A percentile compares a stretch with the other conserved stretches of the same genome.
Evolutionary conservation across 2,888 invertebrate species (phyloP).

Genomic region (Pollenia amentaria): DNA sequence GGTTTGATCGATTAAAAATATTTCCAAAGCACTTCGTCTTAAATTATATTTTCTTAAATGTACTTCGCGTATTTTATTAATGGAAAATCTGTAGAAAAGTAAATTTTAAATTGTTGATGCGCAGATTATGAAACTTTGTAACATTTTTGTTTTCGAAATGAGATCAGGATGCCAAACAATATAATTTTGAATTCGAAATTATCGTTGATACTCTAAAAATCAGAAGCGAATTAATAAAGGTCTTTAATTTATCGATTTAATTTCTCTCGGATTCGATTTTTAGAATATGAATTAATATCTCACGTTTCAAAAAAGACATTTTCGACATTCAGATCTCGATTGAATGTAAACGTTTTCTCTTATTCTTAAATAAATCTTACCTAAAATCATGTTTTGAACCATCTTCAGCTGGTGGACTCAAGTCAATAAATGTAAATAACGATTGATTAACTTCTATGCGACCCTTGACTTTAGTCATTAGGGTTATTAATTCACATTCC

Average conservation of each 20-base stretch:
- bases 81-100: slow-evolving; percentile 83
- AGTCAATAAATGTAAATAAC: slow-evolving; percentile 87
- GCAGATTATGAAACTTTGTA: background rate
- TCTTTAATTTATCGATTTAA: too few relatives aligned
- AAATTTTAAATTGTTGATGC: background rate
- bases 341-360: too few relatives aligned
- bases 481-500: slow-evolving; percentile 87
- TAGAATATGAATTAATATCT: too few relatives aligned
- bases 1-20: slow-evolving; percentile 88
- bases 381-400: slow-evolving; percentile 85
- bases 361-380: slow-evolving; percentile 75
- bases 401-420: slow-evolving; percentile 86
- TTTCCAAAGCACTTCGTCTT: slow-evolving; percentile 87
- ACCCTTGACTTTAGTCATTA: slow-evolving; percentile 87
- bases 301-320: too few relatives aligned
- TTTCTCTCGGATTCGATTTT: too few relatives aligned
- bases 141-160: too few relatives aligned
- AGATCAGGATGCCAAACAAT: too few relatives aligned
- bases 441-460: slow-evolving; percentile 87
- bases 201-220: too few relatives aligned
- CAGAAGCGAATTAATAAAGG: too few relatives aligned
- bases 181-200: too few relatives aligned
- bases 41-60: slow-evolving; percentile 88
- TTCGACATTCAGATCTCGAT: too few relatives aligned
- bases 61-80: slow-evolving; percentile 87